Evolutionary conservation across 2,113 vertebrate genomes (phyloP).

Genomic region (Piprites chloris): DNA sequence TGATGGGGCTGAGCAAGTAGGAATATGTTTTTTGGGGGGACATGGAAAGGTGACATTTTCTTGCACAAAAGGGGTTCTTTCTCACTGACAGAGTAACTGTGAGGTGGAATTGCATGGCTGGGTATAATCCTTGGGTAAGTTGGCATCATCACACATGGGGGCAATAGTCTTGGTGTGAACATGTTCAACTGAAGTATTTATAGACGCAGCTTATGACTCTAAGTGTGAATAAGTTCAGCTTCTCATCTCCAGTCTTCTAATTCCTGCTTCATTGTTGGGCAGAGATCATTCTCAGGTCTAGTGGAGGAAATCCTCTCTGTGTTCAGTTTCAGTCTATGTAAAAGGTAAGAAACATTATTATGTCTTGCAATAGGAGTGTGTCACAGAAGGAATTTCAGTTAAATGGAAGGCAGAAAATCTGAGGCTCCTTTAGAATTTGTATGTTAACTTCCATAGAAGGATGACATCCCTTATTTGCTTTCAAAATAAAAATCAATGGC

Average conservation of each 20-base stretch:
- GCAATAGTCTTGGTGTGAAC: background rate
- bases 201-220: background rate
- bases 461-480: constrained; percentile 56
- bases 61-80: background rate
- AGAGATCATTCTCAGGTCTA: background rate
- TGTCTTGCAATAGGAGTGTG: background rate
- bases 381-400: background rate
- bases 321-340: background rate
- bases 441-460: constrained; percentile 15
- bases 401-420: constrained; percentile 13
- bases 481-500: constrained; percentile 46
- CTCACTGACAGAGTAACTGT: background rate
- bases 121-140: background rate
- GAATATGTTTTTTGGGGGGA: background rate
- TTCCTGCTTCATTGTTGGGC: background rate
- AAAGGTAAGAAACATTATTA: background rate
- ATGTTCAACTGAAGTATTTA: background rate
- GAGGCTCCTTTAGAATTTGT: background rate
- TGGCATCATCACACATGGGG: background rate
- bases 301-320: background rate
- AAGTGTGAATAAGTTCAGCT: background rate
- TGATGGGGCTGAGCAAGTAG: background rate
- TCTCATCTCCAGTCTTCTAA: background rate
- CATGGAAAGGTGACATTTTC: background rate
- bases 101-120: background rate